Conservation (phyloP, 2,797 vertebrate genomes). For the Otolemur crassicaudatus region DNA sequence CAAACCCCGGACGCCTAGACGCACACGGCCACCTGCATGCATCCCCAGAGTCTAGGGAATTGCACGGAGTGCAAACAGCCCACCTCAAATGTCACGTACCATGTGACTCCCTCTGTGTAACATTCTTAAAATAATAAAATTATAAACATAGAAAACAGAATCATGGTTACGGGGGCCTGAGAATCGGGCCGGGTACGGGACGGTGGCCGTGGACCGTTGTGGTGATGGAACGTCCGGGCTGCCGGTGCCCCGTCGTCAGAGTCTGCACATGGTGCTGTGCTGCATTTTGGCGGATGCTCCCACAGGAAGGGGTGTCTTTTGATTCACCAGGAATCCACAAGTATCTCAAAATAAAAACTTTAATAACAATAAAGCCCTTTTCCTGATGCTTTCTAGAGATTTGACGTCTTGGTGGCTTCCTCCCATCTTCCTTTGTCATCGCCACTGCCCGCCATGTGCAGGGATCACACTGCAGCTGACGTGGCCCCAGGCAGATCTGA, state of each 20-base stretch:
- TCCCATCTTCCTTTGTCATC: not conserved
- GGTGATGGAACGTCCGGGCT: not conserved
- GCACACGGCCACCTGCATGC: accelerated
- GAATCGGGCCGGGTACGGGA: too few species aligned
- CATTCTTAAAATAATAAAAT: not conserved
- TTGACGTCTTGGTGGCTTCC: not conserved
- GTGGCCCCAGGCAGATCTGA: not conserved
- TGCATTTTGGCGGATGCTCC: not conserved
- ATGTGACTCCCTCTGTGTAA: not conserved
- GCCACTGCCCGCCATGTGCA: too few species aligned
- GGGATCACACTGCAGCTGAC: too few species aligned
- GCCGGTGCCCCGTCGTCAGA: not conserved
- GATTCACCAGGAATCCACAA: not conserved
- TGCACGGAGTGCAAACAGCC: not conserved
- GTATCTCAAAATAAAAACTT: not conserved
- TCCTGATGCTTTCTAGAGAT: not conserved
- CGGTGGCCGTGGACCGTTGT: not conserved
- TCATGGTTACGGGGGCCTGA: too few species aligned
- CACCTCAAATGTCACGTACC: not conserved
- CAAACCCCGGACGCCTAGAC: accelerated
- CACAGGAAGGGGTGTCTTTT: not conserved
- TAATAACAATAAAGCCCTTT: not conserved
- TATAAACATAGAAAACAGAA: not conserved
- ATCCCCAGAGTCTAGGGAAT: not conserved
- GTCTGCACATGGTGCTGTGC: not conserved